Conservation (phyloP, 2,888 invertebrate genomes). For the Acleris sparsana region DNA sequence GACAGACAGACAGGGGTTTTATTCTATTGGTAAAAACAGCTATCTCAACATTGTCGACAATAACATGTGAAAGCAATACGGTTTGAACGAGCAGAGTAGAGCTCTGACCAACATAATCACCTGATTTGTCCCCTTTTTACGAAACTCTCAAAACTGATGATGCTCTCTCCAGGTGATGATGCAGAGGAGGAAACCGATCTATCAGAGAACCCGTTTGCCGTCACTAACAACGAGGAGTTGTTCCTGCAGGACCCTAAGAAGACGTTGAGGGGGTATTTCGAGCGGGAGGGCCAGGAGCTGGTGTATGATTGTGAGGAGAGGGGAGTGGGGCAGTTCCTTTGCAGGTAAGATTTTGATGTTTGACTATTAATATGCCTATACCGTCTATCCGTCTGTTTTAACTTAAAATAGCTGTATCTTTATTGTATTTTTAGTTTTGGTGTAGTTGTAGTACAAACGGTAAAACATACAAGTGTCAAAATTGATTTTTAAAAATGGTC, state of each 20-base stretch:
- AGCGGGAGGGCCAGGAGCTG: conserved; percentile 94
- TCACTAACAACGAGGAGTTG: conserved; percentile 92
- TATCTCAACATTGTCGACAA: background rate
- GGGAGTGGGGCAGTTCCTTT: conserved; percentile 92
- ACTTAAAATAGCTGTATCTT: no score
- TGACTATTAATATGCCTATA: no score
- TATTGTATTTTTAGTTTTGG: no score
- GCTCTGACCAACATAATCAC: background rate
- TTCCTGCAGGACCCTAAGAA: conserved; percentile 98
- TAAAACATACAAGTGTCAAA: no score
- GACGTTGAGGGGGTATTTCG: conserved; percentile 96
- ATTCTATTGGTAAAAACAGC: background rate
- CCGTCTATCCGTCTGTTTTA: no score
- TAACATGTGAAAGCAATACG: background rate
- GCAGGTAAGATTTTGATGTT: conserved; percentile 78
- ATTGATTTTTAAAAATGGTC: no score
- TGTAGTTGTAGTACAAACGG: no score
- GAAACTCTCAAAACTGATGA: background rate
- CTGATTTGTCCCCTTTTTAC: background rate
- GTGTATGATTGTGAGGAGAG: conserved; percentile 94
- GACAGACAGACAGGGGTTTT: no score
- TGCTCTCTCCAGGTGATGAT: conserved; percentile 85
- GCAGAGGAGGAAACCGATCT: conserved; percentile 93
- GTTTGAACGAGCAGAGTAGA: background rate
- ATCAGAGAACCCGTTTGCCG: conserved; percentile 92